phyloP scores from a whole-genome alignment of 2,113 vertebrate species.

The Rhinichthys klamathensis region DNA sequence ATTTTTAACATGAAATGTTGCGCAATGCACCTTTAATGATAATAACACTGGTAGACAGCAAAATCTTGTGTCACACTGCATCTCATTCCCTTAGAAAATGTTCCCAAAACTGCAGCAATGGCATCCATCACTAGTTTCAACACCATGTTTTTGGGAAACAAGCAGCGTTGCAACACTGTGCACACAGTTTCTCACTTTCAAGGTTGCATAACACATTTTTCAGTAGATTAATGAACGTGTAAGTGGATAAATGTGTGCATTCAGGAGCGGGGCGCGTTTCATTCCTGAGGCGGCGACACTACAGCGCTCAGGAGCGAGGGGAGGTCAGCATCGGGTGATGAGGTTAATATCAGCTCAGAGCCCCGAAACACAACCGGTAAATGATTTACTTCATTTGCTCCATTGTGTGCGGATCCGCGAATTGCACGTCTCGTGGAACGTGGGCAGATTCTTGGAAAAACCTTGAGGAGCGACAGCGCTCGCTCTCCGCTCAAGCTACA shows the following conservation, averaged over 20 bases:
- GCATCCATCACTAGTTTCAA: not conserved
- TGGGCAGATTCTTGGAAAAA: not conserved
- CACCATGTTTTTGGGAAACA: not conserved
- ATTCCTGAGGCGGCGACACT: not conserved
- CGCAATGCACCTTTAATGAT: no score
- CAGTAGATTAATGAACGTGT: not conserved
- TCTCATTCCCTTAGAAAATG: no score
- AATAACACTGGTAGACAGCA: not conserved
- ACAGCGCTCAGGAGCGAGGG: not conserved
- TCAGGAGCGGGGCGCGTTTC: not conserved
- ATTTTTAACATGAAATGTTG: no score
- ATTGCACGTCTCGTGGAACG: not conserved
- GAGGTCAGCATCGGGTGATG: not conserved
- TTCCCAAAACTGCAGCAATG: not conserved
- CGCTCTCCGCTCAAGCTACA: not conserved
- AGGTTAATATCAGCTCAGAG: conserved; percentile 1
- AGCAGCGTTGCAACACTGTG: not conserved
- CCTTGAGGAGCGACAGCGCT: not conserved
- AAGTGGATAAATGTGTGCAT: conserved; percentile 5
- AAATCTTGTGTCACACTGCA: no score
- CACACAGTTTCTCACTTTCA: not conserved
- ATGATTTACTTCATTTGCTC: not conserved
- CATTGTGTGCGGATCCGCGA: not conserved
- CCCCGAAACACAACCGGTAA: not conserved
- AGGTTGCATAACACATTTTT: not conserved